phyloP scores from a whole-genome alignment of 2,797 vertebrate species.

The Melanotaenia trifasciata region DNA sequence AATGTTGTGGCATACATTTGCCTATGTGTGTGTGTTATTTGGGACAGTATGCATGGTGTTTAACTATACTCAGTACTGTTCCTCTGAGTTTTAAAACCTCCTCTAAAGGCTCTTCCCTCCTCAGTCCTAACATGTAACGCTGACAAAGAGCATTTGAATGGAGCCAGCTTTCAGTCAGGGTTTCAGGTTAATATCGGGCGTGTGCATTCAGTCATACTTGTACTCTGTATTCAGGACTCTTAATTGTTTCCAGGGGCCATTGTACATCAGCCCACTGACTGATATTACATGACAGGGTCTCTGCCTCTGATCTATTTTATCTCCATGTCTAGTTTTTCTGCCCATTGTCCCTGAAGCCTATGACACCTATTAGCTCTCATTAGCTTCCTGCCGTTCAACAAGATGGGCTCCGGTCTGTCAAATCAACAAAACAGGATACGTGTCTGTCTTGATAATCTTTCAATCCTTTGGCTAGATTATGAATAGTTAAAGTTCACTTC shows the following conservation, averaged over 20 bases:
- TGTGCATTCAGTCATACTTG: constrained; percentile 55
- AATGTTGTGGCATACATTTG: not conserved
- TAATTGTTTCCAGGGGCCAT: constrained; percentile 68
- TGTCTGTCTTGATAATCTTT: constrained; percentile 20
- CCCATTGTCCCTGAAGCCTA: constrained; percentile 59
- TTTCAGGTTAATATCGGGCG: constrained; percentile 67
- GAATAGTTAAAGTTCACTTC: not conserved
- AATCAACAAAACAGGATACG: constrained; percentile 34
- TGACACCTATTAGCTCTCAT: constrained; percentile 74
- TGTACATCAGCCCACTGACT: constrained; percentile 61
- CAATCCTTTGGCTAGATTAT: constrained; percentile 2
- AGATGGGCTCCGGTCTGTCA: constrained; percentile 45
- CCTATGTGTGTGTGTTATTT: not conserved
- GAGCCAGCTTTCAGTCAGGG: constrained; percentile 53
- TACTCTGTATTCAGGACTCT: constrained; percentile 39
- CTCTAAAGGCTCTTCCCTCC: constrained; percentile 10
- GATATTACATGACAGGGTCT: constrained; percentile 64
- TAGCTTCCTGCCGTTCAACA: constrained; percentile 67
- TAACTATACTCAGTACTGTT: constrained; percentile 8
- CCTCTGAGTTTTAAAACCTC: constrained; percentile 15
- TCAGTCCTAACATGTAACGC: constrained; percentile 26
- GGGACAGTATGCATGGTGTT: not conserved
- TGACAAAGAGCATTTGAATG: constrained; percentile 31
- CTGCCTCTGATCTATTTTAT: constrained; percentile 61
- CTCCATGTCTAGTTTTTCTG: constrained; percentile 48